Conservation (phyloP, 2,797 vertebrate genomes). For the Tenualosa thibaudeaui region DNA sequence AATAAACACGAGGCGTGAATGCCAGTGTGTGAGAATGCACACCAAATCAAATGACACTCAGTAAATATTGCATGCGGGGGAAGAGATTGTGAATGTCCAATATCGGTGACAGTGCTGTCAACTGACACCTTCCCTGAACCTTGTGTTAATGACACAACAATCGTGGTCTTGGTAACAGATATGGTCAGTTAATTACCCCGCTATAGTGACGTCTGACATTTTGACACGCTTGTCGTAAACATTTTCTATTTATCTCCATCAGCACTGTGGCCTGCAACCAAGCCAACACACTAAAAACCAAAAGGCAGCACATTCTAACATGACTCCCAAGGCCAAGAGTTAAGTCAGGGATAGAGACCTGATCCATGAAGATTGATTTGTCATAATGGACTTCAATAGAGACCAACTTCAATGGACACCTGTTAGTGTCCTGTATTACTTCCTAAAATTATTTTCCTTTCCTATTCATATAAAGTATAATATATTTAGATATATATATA, state of each 20-base stretch:
- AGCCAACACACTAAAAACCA: neutral
- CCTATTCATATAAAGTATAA: too few relatives aligned
- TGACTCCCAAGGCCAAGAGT: neutral
- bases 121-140: slow-evolving; percentile 51
- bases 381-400: too few relatives aligned
- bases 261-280: neutral
- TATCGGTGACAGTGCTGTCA: slow-evolving; percentile 61
- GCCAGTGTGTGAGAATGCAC: slow-evolving; percentile 26
- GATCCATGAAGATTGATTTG: neutral
- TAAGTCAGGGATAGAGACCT: neutral
- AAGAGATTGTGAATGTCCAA: slow-evolving; percentile 54
- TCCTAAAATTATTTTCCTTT: too few relatives aligned
- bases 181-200: slow-evolving; percentile 51
- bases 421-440: too few relatives aligned
- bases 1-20: slow-evolving; percentile 40
- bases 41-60: slow-evolving; percentile 55
- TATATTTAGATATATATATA: too few relatives aligned
- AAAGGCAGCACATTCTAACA: neutral
- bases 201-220: slow-evolving; percentile 25
- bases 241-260: neutral
- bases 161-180: slow-evolving; percentile 51
- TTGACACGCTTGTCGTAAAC: neutral
- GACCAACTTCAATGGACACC: too few relatives aligned
- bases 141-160: slow-evolving; percentile 54
- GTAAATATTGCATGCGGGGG: slow-evolving; percentile 56